Evolutionary conservation across 2,888 invertebrate genomes (phyloP).

Genomic region (Rosalia funebris): DNA sequence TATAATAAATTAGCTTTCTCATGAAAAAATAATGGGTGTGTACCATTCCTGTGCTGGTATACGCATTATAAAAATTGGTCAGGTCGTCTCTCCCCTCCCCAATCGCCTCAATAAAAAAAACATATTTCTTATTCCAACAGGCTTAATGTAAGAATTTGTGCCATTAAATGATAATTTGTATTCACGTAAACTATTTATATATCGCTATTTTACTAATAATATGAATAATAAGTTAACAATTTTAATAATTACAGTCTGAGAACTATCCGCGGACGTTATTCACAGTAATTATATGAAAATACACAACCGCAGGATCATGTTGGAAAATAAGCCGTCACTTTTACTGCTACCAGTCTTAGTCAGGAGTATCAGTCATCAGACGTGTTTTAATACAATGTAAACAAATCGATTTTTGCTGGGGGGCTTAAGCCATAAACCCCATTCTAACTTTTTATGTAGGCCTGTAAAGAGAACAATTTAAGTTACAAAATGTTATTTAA

Average conservation of each 20-base stretch:
- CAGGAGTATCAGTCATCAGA: background rate
- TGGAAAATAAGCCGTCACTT: background rate
- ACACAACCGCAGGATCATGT: background rate
- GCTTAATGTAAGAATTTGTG: too few species aligned
- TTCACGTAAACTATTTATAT: too few species aligned
- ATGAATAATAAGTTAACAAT: background rate
- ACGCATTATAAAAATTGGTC: constrained; percentile 13
- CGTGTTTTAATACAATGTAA: too few species aligned
- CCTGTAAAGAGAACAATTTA: too few species aligned
- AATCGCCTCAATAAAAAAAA: background rate
- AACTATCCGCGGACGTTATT: constrained; percentile 7
- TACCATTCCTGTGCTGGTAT: constrained; percentile 4
- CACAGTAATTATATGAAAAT: constrained; percentile 3
- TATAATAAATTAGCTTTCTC: constrained; percentile 28
- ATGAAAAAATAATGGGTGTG: constrained; percentile 19
- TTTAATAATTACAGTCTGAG: constrained; percentile 8
- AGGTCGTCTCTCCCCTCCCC: background rate
- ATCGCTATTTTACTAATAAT: background rate
- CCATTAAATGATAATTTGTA: too few species aligned
- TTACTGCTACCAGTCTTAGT: background rate
- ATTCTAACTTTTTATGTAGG: too few species aligned
- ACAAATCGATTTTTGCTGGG: too few species aligned
- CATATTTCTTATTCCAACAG: too few species aligned
- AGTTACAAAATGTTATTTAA: too few species aligned
- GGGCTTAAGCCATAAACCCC: too few species aligned